Evolutionary conservation across 23 tunicate species (phyloP).

Genomic region (Styela clava): DNA sequence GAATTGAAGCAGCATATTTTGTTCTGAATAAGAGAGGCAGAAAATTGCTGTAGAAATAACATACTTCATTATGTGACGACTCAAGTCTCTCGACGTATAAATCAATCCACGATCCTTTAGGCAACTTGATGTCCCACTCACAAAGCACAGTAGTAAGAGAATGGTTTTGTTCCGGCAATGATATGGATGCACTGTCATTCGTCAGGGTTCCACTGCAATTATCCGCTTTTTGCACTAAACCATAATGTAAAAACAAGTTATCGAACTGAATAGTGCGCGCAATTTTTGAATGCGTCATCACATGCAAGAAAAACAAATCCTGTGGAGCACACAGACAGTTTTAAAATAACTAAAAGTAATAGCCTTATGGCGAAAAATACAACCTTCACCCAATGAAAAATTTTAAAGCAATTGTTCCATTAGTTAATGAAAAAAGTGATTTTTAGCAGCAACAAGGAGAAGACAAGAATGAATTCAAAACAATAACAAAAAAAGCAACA

Average conservation of each 20-base stretch:
- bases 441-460: too few species aligned
- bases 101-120: constrained; percentile 21
- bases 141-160: background rate
- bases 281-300: background rate
- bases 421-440: too few species aligned
- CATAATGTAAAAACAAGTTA: background rate
- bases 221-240: background rate
- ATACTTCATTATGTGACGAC: background rate
- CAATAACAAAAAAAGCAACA: too few species aligned
- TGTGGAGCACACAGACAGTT: background rate
- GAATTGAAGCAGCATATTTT: background rate
- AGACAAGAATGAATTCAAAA: too few species aligned
- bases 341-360: too few species aligned
- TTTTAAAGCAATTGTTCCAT: too few species aligned
- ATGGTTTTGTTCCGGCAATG: background rate
- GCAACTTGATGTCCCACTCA: constrained; percentile 14
- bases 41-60: background rate
- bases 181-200: background rate
- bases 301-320: background rate
- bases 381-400: too few species aligned
- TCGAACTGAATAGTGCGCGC: background rate
- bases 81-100: constrained; percentile 6
- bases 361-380: too few species aligned
- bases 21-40: background rate
- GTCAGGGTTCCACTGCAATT: background rate